Base-by-base conservation (phyloP, 2,888 invertebrate species). In the Drosophila neonasuta region DNA sequence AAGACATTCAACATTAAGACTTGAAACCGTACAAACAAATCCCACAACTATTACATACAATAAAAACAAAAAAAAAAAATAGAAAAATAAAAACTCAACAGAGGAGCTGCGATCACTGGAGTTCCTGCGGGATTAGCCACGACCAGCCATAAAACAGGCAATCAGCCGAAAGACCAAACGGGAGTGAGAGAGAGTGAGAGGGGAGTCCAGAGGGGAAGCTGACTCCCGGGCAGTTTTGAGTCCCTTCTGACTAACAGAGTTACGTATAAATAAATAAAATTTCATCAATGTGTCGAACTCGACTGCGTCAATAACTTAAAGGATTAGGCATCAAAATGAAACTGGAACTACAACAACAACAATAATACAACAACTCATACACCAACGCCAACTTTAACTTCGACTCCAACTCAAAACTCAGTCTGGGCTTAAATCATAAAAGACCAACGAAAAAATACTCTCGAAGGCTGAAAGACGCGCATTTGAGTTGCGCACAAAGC, bases 181-280 rank as follows among this genome's bases (percentile, higher is more conserved):
- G 29, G 45, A 36, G 55, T 4, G 50, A 36, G 4, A 13, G 5
- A 39, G 13, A 13, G 20, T 20, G 39, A 39, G 13, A n/a, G 11
- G 10, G 32, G 32, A 6, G 10, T 36, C 11, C 5, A 36, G 15
- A 41, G 8, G 39, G 39, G 39, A 13, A 41, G 15, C 8, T 7
- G 15, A 13, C 64, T 54, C 44, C 34, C 52, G 24, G 39, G 10
- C 36, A 24, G 13, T n/a, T 10, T 11, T 36, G 15, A 36, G 24
- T 58, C 30, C 20, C 17, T 29, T 36, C 56, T 32, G 30, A 15
- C 20, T 32, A 29, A 10, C 48, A 41, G 52, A 77, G 87, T 79
- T 81, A 64, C 57, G 75, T 70, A 81, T 87, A 82, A 87, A 87
- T 87, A 86, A 82, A 87, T 86, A 87, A 82, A 82, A 86, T 86